Conservation (phyloP, 2,797 vertebrate genomes). For the Hydrophis major region DNA sequence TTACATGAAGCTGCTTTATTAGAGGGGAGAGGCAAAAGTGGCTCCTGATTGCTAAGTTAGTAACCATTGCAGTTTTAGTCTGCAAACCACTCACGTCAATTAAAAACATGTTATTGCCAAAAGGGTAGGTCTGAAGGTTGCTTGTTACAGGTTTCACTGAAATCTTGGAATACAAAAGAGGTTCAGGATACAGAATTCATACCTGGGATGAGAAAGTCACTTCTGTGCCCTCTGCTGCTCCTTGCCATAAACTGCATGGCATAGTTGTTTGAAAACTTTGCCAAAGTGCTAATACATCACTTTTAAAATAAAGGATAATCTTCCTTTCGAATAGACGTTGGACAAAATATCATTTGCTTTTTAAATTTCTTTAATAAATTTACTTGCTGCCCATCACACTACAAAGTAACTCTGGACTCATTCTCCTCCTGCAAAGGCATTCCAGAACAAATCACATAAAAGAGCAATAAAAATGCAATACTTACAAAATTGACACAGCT, state of each 20-base stretch:
- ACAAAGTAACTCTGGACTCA: fast-evolving
- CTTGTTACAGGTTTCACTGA: neutral
- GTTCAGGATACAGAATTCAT: neutral
- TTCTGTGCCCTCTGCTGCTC: neutral
- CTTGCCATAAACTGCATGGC: neutral
- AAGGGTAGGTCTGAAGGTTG: neutral
- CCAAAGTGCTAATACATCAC: neutral
- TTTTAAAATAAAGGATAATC: neutral
- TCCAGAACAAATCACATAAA: neutral
- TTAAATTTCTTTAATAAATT: neutral
- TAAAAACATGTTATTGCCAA: neutral
- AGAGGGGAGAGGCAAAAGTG: neutral
- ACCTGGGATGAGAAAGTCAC: neutral
- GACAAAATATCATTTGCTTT: neutral
- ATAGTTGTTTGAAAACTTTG: neutral
- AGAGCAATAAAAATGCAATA: neutral
- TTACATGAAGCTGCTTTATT: neutral
- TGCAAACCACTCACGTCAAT: neutral
- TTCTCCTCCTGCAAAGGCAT: neutral
- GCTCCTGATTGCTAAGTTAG: neutral
- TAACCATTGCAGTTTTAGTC: neutral
- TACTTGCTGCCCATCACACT: neutral
- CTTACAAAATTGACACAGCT: neutral
- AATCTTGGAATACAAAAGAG: neutral
- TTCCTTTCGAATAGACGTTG: no score